Evolutionary conservation across 2,113 vertebrate genomes (phyloP).

Genomic region (Gulo gulo): DNA sequence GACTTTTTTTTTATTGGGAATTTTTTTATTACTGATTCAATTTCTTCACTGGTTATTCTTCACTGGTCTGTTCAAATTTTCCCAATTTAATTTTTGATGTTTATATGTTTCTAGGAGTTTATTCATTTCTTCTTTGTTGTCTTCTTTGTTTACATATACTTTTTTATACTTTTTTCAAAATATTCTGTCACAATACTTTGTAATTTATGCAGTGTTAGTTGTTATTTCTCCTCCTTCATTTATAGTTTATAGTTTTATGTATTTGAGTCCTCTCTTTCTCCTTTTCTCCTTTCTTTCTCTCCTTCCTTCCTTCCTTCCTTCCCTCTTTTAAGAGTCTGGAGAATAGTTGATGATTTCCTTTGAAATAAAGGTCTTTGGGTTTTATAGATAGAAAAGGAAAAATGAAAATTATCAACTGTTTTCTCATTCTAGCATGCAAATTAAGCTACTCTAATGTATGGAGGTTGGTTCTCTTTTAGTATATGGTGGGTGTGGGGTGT

Average conservation of each 20-base stretch:
- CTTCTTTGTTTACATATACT: neutral
- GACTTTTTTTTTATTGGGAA: too few species aligned
- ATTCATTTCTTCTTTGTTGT: neutral
- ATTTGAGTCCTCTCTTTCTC: too few species aligned
- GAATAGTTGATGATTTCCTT: neutral
- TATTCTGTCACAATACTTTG: neutral
- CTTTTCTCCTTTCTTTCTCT: too few species aligned
- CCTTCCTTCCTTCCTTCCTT: neutral
- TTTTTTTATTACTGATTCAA: too few species aligned
- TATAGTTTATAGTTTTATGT: neutral
- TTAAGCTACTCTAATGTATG: neutral
- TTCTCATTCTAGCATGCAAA: neutral
- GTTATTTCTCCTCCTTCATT: neutral
- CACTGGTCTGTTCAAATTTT: too few species aligned
- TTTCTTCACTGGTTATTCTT: too few species aligned
- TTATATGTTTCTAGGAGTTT: neutral
- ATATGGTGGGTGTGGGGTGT: neutral
- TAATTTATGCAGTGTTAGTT: neutral
- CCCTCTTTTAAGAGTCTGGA: neutral
- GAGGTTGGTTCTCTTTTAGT: neutral
- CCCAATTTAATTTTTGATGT: too few species aligned
- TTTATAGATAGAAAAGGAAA: neutral
- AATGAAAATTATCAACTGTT: neutral
- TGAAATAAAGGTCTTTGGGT: neutral
- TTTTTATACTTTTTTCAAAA: neutral